Base-by-base conservation (phyloP, 2,797 vertebrate species). In the Scolopax rusticola region DNA sequence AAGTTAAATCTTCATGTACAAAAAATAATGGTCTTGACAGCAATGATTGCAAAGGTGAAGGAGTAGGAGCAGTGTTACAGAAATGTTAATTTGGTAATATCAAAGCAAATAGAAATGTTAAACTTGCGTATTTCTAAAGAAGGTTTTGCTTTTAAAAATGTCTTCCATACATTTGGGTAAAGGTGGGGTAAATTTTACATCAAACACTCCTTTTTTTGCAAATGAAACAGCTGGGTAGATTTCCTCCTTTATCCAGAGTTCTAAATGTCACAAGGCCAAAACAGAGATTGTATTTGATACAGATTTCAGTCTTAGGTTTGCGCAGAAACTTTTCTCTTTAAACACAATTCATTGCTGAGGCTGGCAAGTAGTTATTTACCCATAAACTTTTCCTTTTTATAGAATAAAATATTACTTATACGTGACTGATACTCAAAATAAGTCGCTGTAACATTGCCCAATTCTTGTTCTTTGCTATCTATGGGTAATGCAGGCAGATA, bases 131-230 rank as follows among this genome's bases (percentile, higher is more conserved):
- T 64, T 92, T 78, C 30, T 84, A 15, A 40, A 70, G 30, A 74
- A 71, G 1, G 2, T 8, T 40, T 33, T 36, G 8, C 71, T 84
- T 86, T 81, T 28, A 64, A 87, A 16, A 6, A 20, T 5, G 18
- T 1, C 3, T 1, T 53, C 5, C 7, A 3, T 38, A 14, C 5
- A 1, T 9, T 4, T 30, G 13, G 21, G 14, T 63, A 53, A 89
- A 45, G 19, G 2, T 5, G 63, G 45, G 27, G 14, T 69, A 8
- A 8, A 11, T 9, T 40, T 78, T 75, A 8, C 4, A 12, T 32
- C 15, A 18, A 19, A 23, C 25, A 8, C 9, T 67, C 5, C 4
- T 68, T 73, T 36, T 21, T 70, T 45, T 40, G 23, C 4, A 11
- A 75, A 41, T 28, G 32, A 82, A 87, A 50, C 13, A 12, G 20